Conservation (phyloP, 30 jellyfish, hydroid and myxozoan species). For the Hydractinia echinata region DNA sequence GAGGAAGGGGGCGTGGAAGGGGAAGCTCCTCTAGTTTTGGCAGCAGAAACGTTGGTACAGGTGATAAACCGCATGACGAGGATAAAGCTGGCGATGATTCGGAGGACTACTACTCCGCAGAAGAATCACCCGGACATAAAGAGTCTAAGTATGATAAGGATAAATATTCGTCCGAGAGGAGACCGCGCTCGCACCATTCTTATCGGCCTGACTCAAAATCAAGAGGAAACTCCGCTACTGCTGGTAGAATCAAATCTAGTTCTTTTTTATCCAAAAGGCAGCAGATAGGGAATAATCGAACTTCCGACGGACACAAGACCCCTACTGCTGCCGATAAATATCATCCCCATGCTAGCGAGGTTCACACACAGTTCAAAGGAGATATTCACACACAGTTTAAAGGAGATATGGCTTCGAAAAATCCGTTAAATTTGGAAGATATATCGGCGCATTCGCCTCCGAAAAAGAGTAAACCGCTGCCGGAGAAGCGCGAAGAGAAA, state of each 20-base stretch:
- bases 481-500: constrained; percentile 48
- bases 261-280: constrained; percentile 98
- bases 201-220: neutral
- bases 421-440: constrained; percentile 12
- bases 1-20: constrained; percentile 36
- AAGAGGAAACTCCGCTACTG: neutral
- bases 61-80: neutral
- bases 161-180: neutral
- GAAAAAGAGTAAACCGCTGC: constrained; percentile 44
- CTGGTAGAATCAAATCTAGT: constrained; percentile 17
- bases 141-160: neutral
- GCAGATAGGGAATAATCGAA: constrained; percentile 84
- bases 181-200: neutral
- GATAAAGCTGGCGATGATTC: neutral
- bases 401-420: neutral
- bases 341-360: constrained; percentile 19
- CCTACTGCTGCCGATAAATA: constrained; percentile 96
- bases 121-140: neutral
- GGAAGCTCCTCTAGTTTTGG: neutral
- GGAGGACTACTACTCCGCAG: neutral
- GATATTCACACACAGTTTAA: neutral
- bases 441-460: constrained; percentile 41
- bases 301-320: constrained; percentile 57
- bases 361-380: neutral
- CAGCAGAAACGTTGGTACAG: neutral